These are phyloP conservation scores for Anas platyrhynchos DNA, from an alignment of 2,113 vertebrate genomes.

Conservation along the genomic window DNA sequence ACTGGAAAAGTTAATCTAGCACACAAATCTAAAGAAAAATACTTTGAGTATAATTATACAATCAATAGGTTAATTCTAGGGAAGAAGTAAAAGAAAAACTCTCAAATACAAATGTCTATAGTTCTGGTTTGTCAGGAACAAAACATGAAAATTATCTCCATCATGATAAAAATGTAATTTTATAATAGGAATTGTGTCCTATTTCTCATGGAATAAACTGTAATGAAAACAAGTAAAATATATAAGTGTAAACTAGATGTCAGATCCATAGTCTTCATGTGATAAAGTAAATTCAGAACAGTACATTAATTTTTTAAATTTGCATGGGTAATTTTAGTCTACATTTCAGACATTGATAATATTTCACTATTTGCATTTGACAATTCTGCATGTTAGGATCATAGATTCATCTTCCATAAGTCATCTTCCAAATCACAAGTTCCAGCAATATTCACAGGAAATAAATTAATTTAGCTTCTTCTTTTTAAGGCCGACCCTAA, in stretches of 20 bases:
- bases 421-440: not conserved
- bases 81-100: rapidly evolving
- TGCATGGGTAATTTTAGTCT: not conserved
- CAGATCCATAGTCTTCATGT: not conserved
- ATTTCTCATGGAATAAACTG: not conserved
- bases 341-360: not conserved
- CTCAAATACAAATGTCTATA: not conserved
- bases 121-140: not conserved
- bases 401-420: not conserved
- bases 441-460: not conserved
- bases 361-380: not conserved
- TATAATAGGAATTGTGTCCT: not conserved
- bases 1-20: not conserved
- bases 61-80: not conserved
- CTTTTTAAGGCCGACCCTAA: not conserved
- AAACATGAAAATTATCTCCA: not conserved
- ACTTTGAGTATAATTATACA: not conserved
- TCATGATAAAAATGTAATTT: not conserved
- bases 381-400: not conserved
- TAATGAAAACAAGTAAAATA: not conserved
- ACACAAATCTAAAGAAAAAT: not conserved
- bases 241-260: rapidly evolving
- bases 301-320: not conserved
- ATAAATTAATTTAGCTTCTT: not conserved
- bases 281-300: not conserved